These are phyloP conservation scores for Lagria hirta DNA, from an alignment of 2,888 invertebrate species.

Conservation along the genomic window DNA sequence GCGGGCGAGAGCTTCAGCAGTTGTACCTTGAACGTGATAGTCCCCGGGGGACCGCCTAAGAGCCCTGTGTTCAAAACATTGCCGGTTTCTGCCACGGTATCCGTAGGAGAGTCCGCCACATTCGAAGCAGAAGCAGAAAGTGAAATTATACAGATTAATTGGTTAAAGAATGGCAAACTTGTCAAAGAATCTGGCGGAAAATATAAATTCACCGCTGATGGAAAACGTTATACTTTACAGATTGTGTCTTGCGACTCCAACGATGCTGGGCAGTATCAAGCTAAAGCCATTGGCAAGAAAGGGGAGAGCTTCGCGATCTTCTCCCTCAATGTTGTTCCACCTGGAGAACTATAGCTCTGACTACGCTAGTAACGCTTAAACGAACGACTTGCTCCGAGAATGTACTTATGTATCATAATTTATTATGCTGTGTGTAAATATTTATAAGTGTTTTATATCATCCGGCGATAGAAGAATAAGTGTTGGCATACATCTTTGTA, in stretches of 20 bases:
- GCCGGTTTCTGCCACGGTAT: slow-evolving; percentile 84
- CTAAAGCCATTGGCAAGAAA: slow-evolving; percentile 82
- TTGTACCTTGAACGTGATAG: slow-evolving; percentile 82
- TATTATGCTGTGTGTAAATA: slow-evolving; percentile 45
- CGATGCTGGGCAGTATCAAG: slow-evolving; percentile 87
- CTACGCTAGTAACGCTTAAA: slow-evolving; percentile 38
- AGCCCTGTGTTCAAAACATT: slow-evolving; percentile 85
- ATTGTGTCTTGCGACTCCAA: slow-evolving; percentile 72
- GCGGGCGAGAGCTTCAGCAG: slow-evolving; percentile 91
- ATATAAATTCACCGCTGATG: slow-evolving; percentile 81
- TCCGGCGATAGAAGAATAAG: slow-evolving; percentile 27
- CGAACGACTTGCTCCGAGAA: slow-evolving; percentile 51
- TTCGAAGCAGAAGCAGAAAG: slow-evolving; percentile 80
- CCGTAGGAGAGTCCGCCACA: slow-evolving; percentile 75
- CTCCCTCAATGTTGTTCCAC: slow-evolving; percentile 75
- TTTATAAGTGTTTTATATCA: slow-evolving; percentile 46
- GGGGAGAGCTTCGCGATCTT: slow-evolving; percentile 83
- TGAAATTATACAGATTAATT: slow-evolving; percentile 70
- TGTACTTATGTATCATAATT: slow-evolving; percentile 44
- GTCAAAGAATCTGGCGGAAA: slow-evolving; percentile 78
- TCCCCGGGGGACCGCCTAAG: slow-evolving; percentile 82
- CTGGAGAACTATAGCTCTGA: slow-evolving; percentile 56
- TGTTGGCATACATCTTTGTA: slow-evolving; percentile 18
- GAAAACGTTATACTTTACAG: slow-evolving; percentile 76
- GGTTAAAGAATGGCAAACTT: slow-evolving; percentile 91